These are phyloP conservation scores for Drosophila simulans DNA, from an alignment of 1,140 invertebrate species.

Conservation along the genomic window DNA sequence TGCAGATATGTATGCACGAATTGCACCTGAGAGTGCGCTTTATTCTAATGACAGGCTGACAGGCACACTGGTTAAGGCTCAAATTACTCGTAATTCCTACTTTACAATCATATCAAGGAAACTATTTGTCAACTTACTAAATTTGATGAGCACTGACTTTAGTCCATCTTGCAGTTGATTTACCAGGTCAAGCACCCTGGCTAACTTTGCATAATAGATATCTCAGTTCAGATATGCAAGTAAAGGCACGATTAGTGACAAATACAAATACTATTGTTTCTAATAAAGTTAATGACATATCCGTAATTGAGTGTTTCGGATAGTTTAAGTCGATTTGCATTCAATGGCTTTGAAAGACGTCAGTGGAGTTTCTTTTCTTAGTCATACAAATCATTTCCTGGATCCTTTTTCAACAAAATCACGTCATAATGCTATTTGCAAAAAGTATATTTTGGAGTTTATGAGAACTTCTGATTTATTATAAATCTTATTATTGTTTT, in stretches of 20 bases:
- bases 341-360: constrained; percentile 6
- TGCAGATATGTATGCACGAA: constrained; percentile 62
- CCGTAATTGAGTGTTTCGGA: constrained; percentile 11
- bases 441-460: no score
- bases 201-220: neutral
- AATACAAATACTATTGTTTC: constrained; percentile 13
- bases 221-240: constrained; percentile 4
- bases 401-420: neutral
- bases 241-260: constrained; percentile 8
- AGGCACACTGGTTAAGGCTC: constrained; percentile 50
- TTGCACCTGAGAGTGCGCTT: constrained; percentile 66
- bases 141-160: neutral
- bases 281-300: constrained; percentile 3
- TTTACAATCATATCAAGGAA: neutral
- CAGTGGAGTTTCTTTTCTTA: neutral
- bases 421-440: no score
- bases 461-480: no score
- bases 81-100: constrained; percentile 3
- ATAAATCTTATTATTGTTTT: no score
- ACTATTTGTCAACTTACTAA: neutral
- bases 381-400: neutral
- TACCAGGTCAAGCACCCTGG: constrained; percentile 17
- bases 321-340: constrained; percentile 23
- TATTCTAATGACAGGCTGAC: constrained; percentile 46
- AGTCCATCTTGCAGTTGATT: neutral